Evolutionary conservation across 2,113 vertebrate species (phyloP), one percentile per base, ranked within the genome.

Genomic region (Strix aluco): DNA sequence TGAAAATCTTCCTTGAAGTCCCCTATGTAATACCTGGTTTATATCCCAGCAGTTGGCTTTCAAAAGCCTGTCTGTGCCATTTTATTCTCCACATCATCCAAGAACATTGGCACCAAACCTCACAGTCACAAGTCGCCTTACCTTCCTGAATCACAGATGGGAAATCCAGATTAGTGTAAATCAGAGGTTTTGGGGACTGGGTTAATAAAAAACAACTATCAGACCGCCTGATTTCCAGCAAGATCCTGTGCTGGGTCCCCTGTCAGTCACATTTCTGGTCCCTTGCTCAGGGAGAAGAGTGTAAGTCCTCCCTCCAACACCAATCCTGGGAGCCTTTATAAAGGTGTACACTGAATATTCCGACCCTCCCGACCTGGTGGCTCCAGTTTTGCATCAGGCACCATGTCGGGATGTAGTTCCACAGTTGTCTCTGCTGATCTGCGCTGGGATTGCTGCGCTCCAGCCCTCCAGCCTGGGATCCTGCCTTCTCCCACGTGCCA

Each of bases 391-490:
- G 72, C 13, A 3, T 13, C 6, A 21, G 65, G n/a, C 26, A 7
- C 10, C 2, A 0, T 17, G 5, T 29, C 40, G 9, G 65, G 65
- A 70, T 47, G 59, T 6, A 23, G 32, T 18, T 81, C 27, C 63
- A 32, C 59, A 3, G 19, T 2, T 47, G n/a, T 15, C 69, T 57
- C 51, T 59, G 42, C 3, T 5, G 27, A 13, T n/a, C 32, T 12
- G 42, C 0, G 1, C 44, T 34, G 61, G 42, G 36, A 38, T 7
- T 21, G 58, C 73, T 25, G 14, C 0, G 0, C 54, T 49, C 34
- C 70, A 54, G 29, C 49, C 46, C n/a, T 88, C 32, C 51, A 34
- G 46, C 62, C 0, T 7, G 27, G 1, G 5, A 54, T 54, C 49
- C 57, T 54, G 40, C 42, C 42, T 65, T 49, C 51, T 66, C 61